Conservation (phyloP, 2,113 vertebrate species). For the Talpa occidentalis region DNA sequence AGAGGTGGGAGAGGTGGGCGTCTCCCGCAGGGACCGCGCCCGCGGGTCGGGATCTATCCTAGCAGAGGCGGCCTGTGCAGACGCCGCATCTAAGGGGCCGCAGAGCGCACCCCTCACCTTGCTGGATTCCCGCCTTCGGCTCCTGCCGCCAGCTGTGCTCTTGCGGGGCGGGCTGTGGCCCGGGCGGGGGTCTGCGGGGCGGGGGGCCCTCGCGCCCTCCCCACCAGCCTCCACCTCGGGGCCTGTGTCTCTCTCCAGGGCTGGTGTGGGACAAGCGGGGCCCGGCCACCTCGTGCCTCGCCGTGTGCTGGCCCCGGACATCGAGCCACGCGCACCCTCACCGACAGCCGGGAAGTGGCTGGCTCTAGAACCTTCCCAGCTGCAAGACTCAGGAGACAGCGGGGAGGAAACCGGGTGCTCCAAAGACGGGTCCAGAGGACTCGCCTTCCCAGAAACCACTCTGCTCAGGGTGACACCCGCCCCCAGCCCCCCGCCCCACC, state of each 20-base stretch:
- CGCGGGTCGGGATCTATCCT: no score
- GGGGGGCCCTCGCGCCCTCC: neutral
- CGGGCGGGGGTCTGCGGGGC: no score
- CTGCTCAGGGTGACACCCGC: neutral
- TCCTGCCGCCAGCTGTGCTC: conserved; percentile 9
- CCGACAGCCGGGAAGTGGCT: neutral
- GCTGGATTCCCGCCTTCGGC: conserved; percentile 64
- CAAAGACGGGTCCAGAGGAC: neutral
- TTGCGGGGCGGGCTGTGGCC: no score
- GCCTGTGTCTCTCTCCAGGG: neutral
- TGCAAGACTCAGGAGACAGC: neutral
- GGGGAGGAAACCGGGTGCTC: neutral
- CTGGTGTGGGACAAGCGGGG: neutral
- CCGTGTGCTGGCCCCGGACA: neutral
- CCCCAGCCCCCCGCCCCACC: no score
- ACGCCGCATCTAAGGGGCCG: no score
- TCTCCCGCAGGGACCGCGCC: no score
- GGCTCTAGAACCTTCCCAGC: neutral
- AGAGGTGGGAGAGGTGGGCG: no score
- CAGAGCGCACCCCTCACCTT: conserved; percentile 34
- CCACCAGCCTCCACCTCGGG: neutral
- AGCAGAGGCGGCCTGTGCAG: no score
- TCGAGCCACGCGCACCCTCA: neutral
- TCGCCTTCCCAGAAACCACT: neutral
- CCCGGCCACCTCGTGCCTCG: neutral